Evolutionary conservation across 53 echinoderm and acorn worm species (phyloP), one percentile per base, ranked within the genome.

Genomic region (Holothuria leucospilota): DNA sequence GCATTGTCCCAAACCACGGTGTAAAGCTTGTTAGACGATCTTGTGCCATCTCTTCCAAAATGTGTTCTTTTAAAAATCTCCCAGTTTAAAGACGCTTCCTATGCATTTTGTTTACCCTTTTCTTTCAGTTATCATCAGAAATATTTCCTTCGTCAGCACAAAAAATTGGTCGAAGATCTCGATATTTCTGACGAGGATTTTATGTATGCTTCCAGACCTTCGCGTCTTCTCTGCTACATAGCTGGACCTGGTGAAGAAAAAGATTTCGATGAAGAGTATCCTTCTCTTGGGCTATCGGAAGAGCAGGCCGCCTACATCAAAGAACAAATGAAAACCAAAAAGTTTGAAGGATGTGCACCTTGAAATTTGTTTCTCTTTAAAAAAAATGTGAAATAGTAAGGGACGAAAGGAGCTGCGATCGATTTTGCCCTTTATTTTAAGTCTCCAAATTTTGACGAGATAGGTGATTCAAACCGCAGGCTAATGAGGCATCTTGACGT

Each of bases 101-200:
- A 34, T 34, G 34, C 34, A 34, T 34, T 34, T 34, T 34, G 34
- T 34, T 3, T 34, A 34, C 20, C 67, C 0, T 4, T 30, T 29
- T 67, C 67, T 56, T 53, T 14, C 93, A 95, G 95, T 71, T 95
- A 95, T 82, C 95, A 95, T 71, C 95, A 93, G 85, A 95, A 95
- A 85, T 95, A 95, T 67, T 95, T 95, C 46, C 92, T 95, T 56
- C 95, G 95, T 51, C 89, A 91, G 77, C 95, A 95, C 72, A 49
- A 86, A n/a, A 75, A 93, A 39, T 72, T 95, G 29, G 91, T 93
- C 40, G 59, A 80, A 18, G 93, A 93, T 15, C 91, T 95, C 0
- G 86, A 82, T 28, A 61, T 95, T 12, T 86, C 78, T 20, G 93
- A 95, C 71, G 61, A 38, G 10, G 91, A 95, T 40, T 93, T 95